Percentiles rank a stretch among this genome's conserved stretches.
These are phyloP conservation scores for Xiphias gladius DNA, from an alignment of 2,113 vertebrate species.

Conservation along the genomic window DNA sequence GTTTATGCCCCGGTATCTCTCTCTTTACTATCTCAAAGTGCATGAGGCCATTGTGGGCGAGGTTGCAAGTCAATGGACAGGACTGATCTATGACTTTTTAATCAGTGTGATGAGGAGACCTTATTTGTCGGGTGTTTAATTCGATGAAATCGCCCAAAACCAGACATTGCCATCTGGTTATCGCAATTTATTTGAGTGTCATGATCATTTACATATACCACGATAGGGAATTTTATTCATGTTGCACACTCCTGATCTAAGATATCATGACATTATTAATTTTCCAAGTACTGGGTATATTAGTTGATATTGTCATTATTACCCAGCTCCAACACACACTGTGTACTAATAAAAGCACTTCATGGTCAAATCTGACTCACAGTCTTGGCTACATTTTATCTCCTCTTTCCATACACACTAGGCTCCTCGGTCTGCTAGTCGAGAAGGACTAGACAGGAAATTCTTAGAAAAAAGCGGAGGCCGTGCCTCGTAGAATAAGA, in stretches of 20 bases:
- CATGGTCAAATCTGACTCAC: conserved; percentile 18
- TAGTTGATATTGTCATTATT: background rate
- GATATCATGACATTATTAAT: background rate
- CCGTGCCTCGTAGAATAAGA: background rate
- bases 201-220: background rate
- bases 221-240: background rate
- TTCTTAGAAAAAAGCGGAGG: conserved; percentile 10
- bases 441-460: conserved; percentile 19
- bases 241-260: background rate
- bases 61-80: background rate
- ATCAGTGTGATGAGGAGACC: background rate
- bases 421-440: background rate
- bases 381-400: conserved; percentile 10
- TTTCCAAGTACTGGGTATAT: background rate
- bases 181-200: background rate
- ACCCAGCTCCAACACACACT: background rate
- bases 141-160: too few relatives aligned
- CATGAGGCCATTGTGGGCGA: background rate
- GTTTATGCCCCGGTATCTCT: background rate
- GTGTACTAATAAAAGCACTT: conserved; percentile 22
- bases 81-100: background rate
- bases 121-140: too few relatives aligned
- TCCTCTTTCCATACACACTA: background rate
- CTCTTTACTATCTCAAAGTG: background rate
- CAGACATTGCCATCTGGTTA: background rate